These are phyloP conservation scores for Temnothorax nylanderi DNA, from an alignment of 1,140 invertebrate genomes.

Conservation along the genomic window DNA sequence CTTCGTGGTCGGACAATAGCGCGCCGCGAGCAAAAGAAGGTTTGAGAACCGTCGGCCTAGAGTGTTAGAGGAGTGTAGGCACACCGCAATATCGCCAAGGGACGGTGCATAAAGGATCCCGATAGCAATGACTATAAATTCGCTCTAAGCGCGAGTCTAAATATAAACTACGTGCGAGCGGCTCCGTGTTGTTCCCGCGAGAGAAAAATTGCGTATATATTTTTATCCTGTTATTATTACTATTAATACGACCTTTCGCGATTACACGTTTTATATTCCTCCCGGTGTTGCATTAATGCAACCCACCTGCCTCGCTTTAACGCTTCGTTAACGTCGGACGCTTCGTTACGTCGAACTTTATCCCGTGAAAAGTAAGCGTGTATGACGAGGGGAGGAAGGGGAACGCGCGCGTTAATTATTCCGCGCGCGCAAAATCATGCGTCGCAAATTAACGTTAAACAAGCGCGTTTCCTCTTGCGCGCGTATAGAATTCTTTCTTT, in stretches of 20 bases:
- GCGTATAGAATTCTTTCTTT: not conserved
- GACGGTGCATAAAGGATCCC: slow-evolving; percentile 60
- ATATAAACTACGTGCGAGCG: slow-evolving; percentile 42
- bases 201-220: slow-evolving; percentile 34
- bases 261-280: slow-evolving; percentile 78
- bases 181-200: not conserved
- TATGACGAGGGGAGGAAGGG: too few relatives aligned
- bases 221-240: slow-evolving; percentile 54
- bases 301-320: slow-evolving; percentile 83
- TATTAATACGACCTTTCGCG: slow-evolving; percentile 70
- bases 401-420: slow-evolving; percentile 59
- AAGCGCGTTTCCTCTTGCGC: not conserved
- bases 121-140: slow-evolving; percentile 63
- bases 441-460: slow-evolving; percentile 24
- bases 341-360: slow-evolving; percentile 77
- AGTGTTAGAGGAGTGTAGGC: slow-evolving; percentile 54
- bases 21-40: slow-evolving; percentile 39
- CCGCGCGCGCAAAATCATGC: slow-evolving; percentile 44
- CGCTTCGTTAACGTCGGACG: slow-evolving; percentile 83
- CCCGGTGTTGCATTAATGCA: slow-evolving; percentile 75
- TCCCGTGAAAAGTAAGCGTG: slow-evolving; percentile 59
- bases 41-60: slow-evolving; percentile 53
- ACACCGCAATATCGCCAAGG: slow-evolving; percentile 60
- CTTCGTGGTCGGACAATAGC: slow-evolving; percentile 5
- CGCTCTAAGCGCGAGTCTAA: slow-evolving; percentile 56